These are phyloP conservation scores for Sycophila texana DNA, from an alignment of 2,888 invertebrate species.

Conservation along the genomic window DNA sequence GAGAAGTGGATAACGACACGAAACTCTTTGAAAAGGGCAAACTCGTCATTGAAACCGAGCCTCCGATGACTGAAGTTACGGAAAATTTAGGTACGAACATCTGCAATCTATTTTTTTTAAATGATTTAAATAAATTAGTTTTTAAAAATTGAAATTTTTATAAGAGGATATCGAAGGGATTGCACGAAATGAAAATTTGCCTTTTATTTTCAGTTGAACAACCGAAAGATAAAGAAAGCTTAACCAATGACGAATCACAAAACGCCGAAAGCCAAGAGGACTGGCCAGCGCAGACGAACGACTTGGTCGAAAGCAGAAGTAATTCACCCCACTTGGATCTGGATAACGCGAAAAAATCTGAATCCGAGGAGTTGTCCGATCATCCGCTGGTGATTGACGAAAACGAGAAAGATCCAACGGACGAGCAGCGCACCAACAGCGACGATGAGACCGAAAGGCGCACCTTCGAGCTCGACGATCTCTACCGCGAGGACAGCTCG, in stretches of 20 bases:
- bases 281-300: conserved; percentile 49
- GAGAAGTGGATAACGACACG: conserved; percentile 25
- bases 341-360: conserved; percentile 63
- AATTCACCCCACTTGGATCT: conserved; percentile 29
- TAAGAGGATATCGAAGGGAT: no score
- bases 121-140: background rate
- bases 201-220: background rate
- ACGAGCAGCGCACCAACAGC: conserved; percentile 67
- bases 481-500: conserved; percentile 71
- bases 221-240: conserved; percentile 18
- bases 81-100: conserved; percentile 29
- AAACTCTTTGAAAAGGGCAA: conserved; percentile 1
- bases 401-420: conserved; percentile 60
- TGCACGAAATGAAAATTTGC: background rate
- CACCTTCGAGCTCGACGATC: conserved; percentile 63
- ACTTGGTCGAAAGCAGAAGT: conserved; percentile 37
- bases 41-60: background rate
- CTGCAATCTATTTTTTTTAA: background rate
- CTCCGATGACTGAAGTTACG: conserved; percentile 13
- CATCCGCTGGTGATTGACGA: conserved; percentile 72
- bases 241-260: conserved; percentile 55
- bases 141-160: no score
- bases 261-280: conserved; percentile 49
- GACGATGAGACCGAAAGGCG: conserved; percentile 68
- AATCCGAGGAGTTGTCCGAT: conserved; percentile 72